Base-by-base conservation (phyloP, 2,888 invertebrate genomes). In the Athalia circularis region DNA sequence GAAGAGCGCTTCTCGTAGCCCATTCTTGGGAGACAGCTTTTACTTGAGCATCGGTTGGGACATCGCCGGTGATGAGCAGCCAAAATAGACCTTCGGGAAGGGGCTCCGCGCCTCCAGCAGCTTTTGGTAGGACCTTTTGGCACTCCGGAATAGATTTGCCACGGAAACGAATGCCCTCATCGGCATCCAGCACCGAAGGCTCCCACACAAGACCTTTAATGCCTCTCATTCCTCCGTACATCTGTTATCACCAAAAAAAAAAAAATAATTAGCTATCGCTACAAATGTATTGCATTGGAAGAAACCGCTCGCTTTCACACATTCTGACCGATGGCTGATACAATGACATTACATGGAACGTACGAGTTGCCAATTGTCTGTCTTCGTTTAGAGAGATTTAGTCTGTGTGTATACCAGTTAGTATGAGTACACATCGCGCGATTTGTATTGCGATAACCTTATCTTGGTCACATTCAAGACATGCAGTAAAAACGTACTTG, bases 181-280 rank as follows among this genome's bases (percentile, higher is more conserved):
- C 98, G 1, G 98, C 94, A 90, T 99, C 98, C 83, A 98, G 92
- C 50, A 98, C 97, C 11, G 98, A 98, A 0, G 98, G 98, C 91
- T 98, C 98, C 91, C 97, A 97, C 3, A 98, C 96, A 80, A 99
- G 92, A 82, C 97, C 98, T 90, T 97, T 97, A 92, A 98, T 98
- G 57, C 98, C 97, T 87, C 98, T 93, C 98, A 98, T 99, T 74
- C 98, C 98, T 85, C 98, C 98, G 91, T 98, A 95, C 95, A 95
- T 95, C 95, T 95, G 88, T 4, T 47, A 48, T 48, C 13, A 9
- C 47, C 5, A 8, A 65, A 65, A 6, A 5, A 70, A 6, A 59
- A 57, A 45, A 8, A 72, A 8, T 4, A 59, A 57, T 0, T 4
- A 59, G 9, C 45, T 43, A 15, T 4, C n/a, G 54, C 54, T 11